These are phyloP conservation scores for Ryuthela nishihirai DNA, from an alignment of 2,888 invertebrate genomes.

Conservation along the genomic window DNA sequence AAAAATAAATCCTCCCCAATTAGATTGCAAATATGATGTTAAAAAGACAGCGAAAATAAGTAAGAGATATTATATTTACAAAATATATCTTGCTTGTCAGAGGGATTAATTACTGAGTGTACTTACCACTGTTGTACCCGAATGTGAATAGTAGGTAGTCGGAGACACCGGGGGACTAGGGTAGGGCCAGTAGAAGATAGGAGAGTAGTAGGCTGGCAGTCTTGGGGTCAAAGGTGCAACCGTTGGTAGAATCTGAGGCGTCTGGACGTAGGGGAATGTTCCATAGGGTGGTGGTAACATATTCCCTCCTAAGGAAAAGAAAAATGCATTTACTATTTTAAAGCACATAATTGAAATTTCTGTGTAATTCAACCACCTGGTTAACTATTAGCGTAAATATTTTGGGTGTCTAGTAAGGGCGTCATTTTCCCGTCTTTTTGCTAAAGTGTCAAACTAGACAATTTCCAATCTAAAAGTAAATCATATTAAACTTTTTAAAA, in stretches of 20 bases:
- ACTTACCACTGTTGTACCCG: conserved; percentile 48
- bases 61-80: no score
- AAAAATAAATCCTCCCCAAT: no score
- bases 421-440: no score
- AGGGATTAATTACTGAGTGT: conserved; percentile 43
- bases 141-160: conserved; percentile 71
- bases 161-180: conserved; percentile 92
- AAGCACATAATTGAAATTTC: neutral
- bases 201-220: conserved; percentile 48
- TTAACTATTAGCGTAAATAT: no score
- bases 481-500: no score
- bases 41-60: no score
- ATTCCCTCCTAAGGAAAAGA: conserved; percentile 43
- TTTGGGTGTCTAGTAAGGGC: no score
- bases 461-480: no score
- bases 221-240: conserved; percentile 45
- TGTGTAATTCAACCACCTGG: neutral
- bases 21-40: no score
- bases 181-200: conserved; percentile 84
- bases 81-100: no score
- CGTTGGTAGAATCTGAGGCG: conserved; percentile 46
- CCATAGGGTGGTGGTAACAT: conserved; percentile 46
- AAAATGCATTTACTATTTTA: conserved; percentile 21
- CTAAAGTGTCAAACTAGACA: no score
- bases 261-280: conserved; percentile 46